phyloP scores from a whole-genome alignment of 2,888 invertebrate genomes.

The Nomada flava region DNA sequence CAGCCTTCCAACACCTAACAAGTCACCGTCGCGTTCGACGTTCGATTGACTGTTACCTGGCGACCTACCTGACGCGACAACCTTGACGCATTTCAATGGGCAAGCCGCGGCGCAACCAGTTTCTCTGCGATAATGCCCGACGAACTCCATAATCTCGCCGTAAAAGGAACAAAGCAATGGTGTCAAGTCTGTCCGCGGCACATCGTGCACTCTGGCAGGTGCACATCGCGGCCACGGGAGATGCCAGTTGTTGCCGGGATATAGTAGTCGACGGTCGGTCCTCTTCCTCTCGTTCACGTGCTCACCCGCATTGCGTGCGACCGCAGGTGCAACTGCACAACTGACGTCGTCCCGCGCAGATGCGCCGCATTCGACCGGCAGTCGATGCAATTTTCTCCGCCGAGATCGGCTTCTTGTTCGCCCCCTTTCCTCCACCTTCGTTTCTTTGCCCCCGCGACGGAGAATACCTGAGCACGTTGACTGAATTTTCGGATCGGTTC shows the following conservation, averaged over 20 bases:
- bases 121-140: conserved; percentile 71
- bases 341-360: conserved; percentile 44
- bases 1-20: conserved; percentile 41
- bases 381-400: conserved; percentile 48
- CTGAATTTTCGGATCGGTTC: neutral
- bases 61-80: conserved; percentile 67
- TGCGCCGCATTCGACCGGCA: conserved; percentile 29
- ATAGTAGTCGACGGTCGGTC: neutral
- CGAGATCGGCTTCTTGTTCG: conserved; percentile 23
- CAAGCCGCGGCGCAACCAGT: conserved; percentile 59
- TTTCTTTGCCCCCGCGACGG: neutral
- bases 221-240: conserved; percentile 37
- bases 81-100: conserved; percentile 71
- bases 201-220: conserved; percentile 54
- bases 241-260: conserved; percentile 15
- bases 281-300: conserved; percentile 4
- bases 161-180: conserved; percentile 77
- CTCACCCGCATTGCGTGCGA: conserved; percentile 44
- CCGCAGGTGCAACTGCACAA: conserved; percentile 53
- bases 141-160: conserved; percentile 72
- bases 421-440: neutral
- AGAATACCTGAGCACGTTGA: neutral
- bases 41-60: conserved; percentile 60
- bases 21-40: conserved; percentile 41
- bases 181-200: conserved; percentile 74